Conservation (phyloP, 2,797 vertebrate genomes). For the Pangasius macronema region DNA sequence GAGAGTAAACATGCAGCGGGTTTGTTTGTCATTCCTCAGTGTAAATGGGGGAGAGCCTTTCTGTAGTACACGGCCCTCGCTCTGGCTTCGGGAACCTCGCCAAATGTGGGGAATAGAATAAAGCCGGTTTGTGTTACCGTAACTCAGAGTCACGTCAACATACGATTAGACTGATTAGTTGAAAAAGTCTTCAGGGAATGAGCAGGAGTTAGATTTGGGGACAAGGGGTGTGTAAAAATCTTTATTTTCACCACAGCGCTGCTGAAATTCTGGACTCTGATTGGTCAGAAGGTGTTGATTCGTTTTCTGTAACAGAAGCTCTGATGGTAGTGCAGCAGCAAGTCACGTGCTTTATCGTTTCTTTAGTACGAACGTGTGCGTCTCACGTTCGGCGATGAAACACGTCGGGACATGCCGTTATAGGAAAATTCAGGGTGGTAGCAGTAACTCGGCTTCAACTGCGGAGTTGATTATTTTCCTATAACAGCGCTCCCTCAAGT, state of each 20-base stretch:
- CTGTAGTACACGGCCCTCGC: constrained; percentile 44
- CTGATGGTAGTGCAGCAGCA: background rate
- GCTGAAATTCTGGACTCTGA: background rate
- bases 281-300: background rate
- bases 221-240: background rate
- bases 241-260: background rate
- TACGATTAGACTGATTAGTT: constrained; percentile 36
- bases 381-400: background rate
- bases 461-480: background rate
- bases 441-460: background rate
- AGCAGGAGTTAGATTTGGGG: constrained; percentile 12
- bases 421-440: background rate
- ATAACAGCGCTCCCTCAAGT: background rate
- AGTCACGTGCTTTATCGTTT: background rate
- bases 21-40: constrained; percentile 56
- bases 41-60: constrained; percentile 52
- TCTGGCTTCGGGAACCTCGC: constrained; percentile 45
- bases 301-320: background rate
- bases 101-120: constrained; percentile 52
- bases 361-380: background rate
- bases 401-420: background rate
- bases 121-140: constrained; percentile 47
- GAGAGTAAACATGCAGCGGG: constrained; percentile 49
- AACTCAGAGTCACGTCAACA: constrained; percentile 48
- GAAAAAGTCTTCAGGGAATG: constrained; percentile 17